These are phyloP conservation scores for Notamacropus eugenii DNA, from an alignment of 2,797 vertebrate genomes.

Conservation along the genomic window DNA sequence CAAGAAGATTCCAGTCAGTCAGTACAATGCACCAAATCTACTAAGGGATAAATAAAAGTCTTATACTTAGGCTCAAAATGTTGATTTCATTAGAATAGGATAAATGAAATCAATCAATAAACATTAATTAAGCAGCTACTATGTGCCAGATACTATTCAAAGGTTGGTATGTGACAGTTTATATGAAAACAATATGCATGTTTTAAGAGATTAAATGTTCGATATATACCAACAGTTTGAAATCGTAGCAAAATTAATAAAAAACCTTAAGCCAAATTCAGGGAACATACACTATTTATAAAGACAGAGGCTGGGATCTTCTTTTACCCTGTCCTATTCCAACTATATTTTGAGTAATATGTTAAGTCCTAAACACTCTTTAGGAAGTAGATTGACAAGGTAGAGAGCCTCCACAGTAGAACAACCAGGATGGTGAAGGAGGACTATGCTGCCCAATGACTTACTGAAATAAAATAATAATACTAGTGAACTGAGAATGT, in stretches of 20 bases:
- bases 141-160: not conserved
- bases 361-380: not conserved
- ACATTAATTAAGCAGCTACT: not conserved
- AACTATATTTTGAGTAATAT: not conserved
- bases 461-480: not conserved
- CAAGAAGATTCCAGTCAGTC: not conserved
- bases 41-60: not conserved
- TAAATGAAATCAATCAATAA: not conserved
- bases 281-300: not conserved
- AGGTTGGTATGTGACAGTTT: not conserved
- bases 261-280: not conserved
- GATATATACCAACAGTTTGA: not conserved
- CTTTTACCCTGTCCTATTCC: not conserved
- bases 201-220: not conserved
- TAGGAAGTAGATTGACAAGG: not conserved
- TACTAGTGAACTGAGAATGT: not conserved
- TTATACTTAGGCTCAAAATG: not conserved
- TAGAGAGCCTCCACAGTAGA: not conserved
- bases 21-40: not conserved
- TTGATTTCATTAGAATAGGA: not conserved
- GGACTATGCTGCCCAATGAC: not conserved
- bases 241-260: not conserved
- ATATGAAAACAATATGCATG: not conserved
- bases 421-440: not conserved
- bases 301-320: not conserved